Evolutionary conservation across 2,113 vertebrate genomes (phyloP), one percentile per base, ranked within the genome.

Genomic region (Mixornis gularis): DNA sequence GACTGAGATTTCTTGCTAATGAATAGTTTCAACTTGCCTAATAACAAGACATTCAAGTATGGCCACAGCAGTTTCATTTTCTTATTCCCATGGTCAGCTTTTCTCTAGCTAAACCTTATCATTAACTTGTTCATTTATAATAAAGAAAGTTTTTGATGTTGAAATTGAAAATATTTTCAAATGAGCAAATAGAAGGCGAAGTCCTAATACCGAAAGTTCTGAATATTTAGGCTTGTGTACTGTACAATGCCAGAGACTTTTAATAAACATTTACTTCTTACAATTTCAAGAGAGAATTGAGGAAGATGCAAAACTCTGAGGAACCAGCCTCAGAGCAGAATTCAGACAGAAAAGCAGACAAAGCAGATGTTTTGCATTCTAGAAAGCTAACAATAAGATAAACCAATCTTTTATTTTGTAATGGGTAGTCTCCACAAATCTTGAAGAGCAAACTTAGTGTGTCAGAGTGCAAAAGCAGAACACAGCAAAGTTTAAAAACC

Each of bases 361-460:
- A 94, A 92, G 58, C 29, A 72, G 38, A 76, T 92, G 85, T 72
- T 95, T 89, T 89, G 38, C 73, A 76, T 89, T 90, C 80, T 93
- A 81, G 73, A 29, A 69, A 72, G 53, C 86, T 87, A 93, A 72
- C 17, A 81, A 9, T 62, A 58, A 93, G 89, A 76, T 92, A 91
- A 92, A 73, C 56, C 19, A 66, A 71, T 79, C 34, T 89, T 90
- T 73, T 95, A 34, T 94, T 96, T 96, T 89, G 70, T 43, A 49
- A 76, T 15, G 18, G 6, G 21, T 51, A 63, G 63, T 58, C 73
- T 89, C 65, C 58, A 82, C 73, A 89, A 72, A 90, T 38, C 38
- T 49, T 12, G 3, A 41, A 74, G 34, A 85, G 34, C 38, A 60
- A 78, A 85, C 8, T 79, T 49, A 87, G 25, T 91, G 51, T 91